Evolutionary conservation across 2,888 invertebrate genomes (phyloP), one percentile per base, ranked within the genome.

Genomic region (Trissolcus brochymenae): DNA sequence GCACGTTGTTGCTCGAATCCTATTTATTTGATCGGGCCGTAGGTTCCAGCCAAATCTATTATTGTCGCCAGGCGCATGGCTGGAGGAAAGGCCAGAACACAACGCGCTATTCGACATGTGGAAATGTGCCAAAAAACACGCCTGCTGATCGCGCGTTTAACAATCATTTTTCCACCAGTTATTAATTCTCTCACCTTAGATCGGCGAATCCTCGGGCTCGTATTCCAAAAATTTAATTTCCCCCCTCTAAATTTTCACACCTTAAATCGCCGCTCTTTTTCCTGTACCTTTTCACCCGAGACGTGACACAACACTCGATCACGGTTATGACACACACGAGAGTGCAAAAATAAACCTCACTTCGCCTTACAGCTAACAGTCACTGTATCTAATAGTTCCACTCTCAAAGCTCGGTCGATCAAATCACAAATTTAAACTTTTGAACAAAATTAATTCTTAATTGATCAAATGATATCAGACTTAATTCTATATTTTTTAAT

Each of bases 1-100:
- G 81, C 82, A 83, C 82, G 80, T 82, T 81, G 83, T 82, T 60
- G 82, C 81, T 82, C 83, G 85, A 84, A 85, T 86, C 85, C 86
- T 84, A 86, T 88, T 88, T 88, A 88, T 88, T 89, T 88, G 87
- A 89, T 89, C 89, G 86, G 87, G 79, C 86, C 83, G 87, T 86
- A 89, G 89, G 89, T 89, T 89, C 89, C 89, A 89, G 89, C 89
- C 89, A 89, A 89, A 86, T 89, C 89, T 89, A 89, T 89, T 88
- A 89, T 89, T 89, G 88, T 89, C 87, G 84, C 84, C 86, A 87
- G 84, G 87, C 35, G 35, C 87, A 87, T 85, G 87, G 87, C 88
- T 88, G 88, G 88, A 88, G 85, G 87, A 85, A 87, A 86, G 81
- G 82, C 80, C 68, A 77, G 65, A 75, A 76, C 74, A 68, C 75